Base-by-base conservation (phyloP, 1,140 invertebrate species). In the Apis mellifera region DNA sequence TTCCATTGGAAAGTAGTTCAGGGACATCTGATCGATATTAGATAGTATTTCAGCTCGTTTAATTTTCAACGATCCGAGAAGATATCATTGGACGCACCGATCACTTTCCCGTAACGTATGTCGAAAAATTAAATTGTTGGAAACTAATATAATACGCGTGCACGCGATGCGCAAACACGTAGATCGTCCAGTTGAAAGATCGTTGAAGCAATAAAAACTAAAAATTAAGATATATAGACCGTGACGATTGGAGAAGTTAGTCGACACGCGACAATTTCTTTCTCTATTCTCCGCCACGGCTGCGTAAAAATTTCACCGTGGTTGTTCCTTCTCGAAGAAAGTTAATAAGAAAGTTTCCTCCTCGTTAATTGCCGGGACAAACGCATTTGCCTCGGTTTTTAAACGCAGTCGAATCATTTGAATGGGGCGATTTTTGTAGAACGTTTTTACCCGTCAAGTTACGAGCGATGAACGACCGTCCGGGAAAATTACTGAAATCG, bases 241-340 rank as follows among this genome's bases (percentile, higher is more conserved):
- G 62, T 79, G 75, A 87, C 75, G 57, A 59, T 62, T 26, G 66
- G 65, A 76, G 65, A 70, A 59, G 48, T 32, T 15, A 19, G 17
- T 21, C 17, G 57, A 62, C 66, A 73, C 75, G 86, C 78, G 78
- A 88, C 86, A 88, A 73, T 88, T 88, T 79, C 83, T 59, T 82
- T 72, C 65, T 55, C 59, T 66, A 68, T 73, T 77, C 57, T 60
- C 54, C 42, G 23, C 23, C 54, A 23, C 8, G 8, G n/a, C 59
- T 9, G n/a, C 13, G 57, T 75, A 57, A 59, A 78, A 81, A 57
- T 84, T 82, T 88, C 85, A 82, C 85, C 64, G 13, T 17, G 68
- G 13, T 42, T 42, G 48, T 5, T 73, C 26, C 23, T 85, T 54
- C 13, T 66, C 60, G 23, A 69, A 64, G 85, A 88, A 88, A 88